Conservation (phyloP, 2,888 invertebrate species). For the Gari tellinella region DNA sequence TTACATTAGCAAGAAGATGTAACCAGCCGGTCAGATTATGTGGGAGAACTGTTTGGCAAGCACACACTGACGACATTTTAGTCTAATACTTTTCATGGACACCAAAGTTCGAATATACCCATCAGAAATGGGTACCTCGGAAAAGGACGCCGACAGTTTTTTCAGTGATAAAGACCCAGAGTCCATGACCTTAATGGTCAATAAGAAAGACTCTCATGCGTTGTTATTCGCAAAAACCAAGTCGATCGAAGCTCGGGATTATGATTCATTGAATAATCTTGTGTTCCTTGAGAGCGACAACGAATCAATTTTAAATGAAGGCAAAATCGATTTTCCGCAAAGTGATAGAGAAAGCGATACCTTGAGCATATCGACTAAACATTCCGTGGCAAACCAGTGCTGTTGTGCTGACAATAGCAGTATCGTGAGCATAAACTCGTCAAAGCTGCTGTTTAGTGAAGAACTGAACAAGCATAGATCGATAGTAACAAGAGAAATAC, state of each 20-base stretch:
- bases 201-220: too few relatives aligned
- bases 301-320: conserved; percentile 45
- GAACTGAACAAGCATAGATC: conserved; percentile 54
- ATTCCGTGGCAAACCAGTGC: conserved; percentile 11
- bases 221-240: too few relatives aligned
- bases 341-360: conserved; percentile 19
- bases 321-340: conserved; percentile 11
- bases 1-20: too few relatives aligned
- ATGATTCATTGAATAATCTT: conserved; percentile 56
- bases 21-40: too few relatives aligned
- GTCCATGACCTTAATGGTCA: too few relatives aligned
- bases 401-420: conserved; percentile 6
- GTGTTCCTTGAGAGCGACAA: conserved; percentile 49
- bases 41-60: too few relatives aligned
- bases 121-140: too few relatives aligned
- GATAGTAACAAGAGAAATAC: conserved; percentile 36
- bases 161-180: too few relatives aligned
- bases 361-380: conserved; percentile 27
- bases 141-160: too few relatives aligned
- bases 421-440: conserved; percentile 9
- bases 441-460: conserved; percentile 51
- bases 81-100: too few relatives aligned
- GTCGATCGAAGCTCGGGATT: conserved; percentile 30
- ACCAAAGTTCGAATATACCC: too few relatives aligned
- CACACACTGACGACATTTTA: too few relatives aligned